These are phyloP conservation scores for Leguminivora glycinivorella DNA, from an alignment of 1,140 invertebrate species.

Conservation along the genomic window DNA sequence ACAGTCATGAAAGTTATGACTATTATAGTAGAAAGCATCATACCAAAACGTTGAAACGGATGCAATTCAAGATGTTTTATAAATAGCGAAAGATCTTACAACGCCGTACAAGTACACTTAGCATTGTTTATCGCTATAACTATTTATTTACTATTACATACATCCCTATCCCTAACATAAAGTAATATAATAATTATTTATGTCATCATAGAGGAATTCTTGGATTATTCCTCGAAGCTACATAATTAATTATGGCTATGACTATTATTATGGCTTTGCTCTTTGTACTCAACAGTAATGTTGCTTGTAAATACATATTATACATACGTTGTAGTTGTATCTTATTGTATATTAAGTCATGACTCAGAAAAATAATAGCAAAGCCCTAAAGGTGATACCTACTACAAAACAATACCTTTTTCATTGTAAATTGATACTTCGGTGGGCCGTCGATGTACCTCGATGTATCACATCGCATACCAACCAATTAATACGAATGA, in stretches of 20 bases:
- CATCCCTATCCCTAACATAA: neutral
- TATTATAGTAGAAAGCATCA: no score
- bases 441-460: neutral
- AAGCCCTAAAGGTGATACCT: neutral
- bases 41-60: no score
- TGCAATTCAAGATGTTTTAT: no score
- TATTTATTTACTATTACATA: neutral
- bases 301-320: neutral
- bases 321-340: no score
- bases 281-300: neutral
- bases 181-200: neutral
- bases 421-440: neutral
- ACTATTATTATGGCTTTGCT: neutral
- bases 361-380: neutral
- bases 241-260: neutral
- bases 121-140: no score
- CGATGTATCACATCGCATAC: slow-evolving; percentile 8
- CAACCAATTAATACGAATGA: slow-evolving; percentile 43
- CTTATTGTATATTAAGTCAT: neutral
- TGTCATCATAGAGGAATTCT: neutral
- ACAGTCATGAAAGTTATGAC: no score
- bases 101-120: no score
- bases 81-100: no score
- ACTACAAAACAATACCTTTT: neutral
- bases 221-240: neutral